A percentile compares a stretch with the other conserved stretches of the same genome.
Evolutionary conservation across 2,113 vertebrate species (phyloP).

Genomic region (Campylomormyrus tamandua): DNA sequence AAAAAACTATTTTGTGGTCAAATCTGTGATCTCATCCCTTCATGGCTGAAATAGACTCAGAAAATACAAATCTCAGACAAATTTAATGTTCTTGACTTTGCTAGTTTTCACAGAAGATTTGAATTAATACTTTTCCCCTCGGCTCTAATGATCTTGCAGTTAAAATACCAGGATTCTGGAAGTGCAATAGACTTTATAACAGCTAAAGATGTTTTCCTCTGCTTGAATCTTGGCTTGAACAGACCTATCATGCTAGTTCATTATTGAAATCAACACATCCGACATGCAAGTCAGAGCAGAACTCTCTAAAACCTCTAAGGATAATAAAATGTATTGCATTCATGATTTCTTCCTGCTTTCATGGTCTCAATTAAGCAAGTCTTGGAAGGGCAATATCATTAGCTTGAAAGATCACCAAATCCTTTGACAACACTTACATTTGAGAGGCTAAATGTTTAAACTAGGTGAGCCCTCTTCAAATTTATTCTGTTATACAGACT

Average conservation of each 20-base stretch:
- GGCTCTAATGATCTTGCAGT: neutral
- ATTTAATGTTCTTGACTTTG: neutral
- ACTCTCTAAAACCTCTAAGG: neutral
- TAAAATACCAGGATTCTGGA: neutral
- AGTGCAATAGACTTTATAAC: neutral
- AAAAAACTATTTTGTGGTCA: neutral
- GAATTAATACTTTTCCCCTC: neutral
- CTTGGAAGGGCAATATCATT: neutral
- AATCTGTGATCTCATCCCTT: neutral
- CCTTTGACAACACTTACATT: neutral
- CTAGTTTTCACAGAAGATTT: neutral
- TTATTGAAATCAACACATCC: neutral
- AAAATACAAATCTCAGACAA: neutral
- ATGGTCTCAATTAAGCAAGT: neutral
- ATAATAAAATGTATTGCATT: neutral
- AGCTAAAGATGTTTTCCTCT: neutral
- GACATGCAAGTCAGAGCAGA: neutral
- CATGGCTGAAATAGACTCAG: neutral
- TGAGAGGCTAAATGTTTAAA: neutral
- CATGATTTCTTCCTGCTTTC: neutral
- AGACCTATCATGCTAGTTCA: neutral
- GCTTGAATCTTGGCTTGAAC: neutral
- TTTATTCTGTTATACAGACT: neutral
- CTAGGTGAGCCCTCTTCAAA: neutral
- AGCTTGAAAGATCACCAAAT: neutral